Conservation (phyloP, 2,113 vertebrate genomes). For the Saimiri boliviensis region DNA sequence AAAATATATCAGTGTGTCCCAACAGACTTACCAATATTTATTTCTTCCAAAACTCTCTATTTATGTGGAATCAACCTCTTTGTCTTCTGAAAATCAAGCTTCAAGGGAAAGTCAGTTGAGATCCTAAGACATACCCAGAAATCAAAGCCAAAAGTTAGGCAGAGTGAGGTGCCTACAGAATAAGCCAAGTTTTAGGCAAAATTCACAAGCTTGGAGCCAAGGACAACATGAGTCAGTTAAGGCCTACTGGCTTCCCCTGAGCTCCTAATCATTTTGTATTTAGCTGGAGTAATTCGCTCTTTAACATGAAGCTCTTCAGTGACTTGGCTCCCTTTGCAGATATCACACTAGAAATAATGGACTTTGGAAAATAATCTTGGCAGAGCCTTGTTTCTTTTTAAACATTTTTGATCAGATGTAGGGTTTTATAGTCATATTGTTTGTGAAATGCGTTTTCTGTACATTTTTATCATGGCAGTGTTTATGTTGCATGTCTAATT, state of each 20-base stretch:
- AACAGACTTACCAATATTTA: background rate
- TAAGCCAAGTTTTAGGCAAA: background rate
- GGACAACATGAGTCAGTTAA: background rate
- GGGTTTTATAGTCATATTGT: slow-evolving; percentile 71
- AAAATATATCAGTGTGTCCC: background rate
- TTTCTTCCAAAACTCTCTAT: background rate
- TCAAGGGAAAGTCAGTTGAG: background rate
- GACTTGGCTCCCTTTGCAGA: slow-evolving; percentile 61
- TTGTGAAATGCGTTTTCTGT: slow-evolving; percentile 75
- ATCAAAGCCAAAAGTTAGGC: background rate
- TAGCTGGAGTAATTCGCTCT: background rate
- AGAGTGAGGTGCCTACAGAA: background rate
- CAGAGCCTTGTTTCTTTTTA: slow-evolving; percentile 67
- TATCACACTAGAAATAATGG: slow-evolving; percentile 71
- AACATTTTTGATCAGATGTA: slow-evolving; percentile 75
- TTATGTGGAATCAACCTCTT: background rate
- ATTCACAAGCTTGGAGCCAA: slow-evolving; percentile 23
- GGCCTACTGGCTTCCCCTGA: background rate
- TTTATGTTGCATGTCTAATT: slow-evolving; percentile 81
- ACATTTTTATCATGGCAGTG: slow-evolving; percentile 72
- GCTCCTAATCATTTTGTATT: slow-evolving; percentile 33
- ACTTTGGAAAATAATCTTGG: slow-evolving; percentile 73
- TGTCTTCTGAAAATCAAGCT: background rate
- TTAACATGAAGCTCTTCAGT: slow-evolving; percentile 19
- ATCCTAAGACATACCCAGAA: background rate